phyloP scores from a whole-genome alignment of 1,140 invertebrate genomes.

The Calosoma granatense region DNA sequence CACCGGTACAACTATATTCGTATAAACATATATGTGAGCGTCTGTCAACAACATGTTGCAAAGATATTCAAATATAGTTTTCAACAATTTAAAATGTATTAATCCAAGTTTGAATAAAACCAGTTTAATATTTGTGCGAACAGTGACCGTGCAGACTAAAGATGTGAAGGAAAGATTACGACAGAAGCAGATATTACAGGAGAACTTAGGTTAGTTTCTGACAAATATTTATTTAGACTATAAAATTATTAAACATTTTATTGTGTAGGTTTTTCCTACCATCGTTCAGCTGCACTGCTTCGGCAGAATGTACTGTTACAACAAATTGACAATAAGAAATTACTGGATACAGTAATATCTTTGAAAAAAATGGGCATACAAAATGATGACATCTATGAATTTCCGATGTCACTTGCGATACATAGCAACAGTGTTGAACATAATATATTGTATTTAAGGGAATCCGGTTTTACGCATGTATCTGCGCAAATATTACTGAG shows the following conservation, averaged over 20 bases:
- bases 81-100: too few species aligned
- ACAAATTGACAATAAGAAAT: neutral
- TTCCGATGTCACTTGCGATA: neutral
- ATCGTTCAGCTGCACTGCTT: neutral
- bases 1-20: too few species aligned
- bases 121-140: too few species aligned
- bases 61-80: too few species aligned
- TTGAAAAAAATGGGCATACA: neutral
- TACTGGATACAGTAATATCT: neutral
- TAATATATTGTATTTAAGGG: slow-evolving; percentile 3
- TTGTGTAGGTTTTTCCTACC: neutral
- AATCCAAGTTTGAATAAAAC: too few species aligned
- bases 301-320: neutral
- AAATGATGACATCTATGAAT: neutral
- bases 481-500: neutral
- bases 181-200: neutral
- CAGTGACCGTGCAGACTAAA: too few species aligned
- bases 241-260: neutral
- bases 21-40: too few species aligned
- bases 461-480: neutral
- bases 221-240: neutral
- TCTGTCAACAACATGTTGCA: too few species aligned
- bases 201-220: neutral
- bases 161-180: neutral
- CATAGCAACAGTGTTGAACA: neutral